Conservation (phyloP, 2,113 vertebrate species). For the Campylorhamphus procurvoides region DNA sequence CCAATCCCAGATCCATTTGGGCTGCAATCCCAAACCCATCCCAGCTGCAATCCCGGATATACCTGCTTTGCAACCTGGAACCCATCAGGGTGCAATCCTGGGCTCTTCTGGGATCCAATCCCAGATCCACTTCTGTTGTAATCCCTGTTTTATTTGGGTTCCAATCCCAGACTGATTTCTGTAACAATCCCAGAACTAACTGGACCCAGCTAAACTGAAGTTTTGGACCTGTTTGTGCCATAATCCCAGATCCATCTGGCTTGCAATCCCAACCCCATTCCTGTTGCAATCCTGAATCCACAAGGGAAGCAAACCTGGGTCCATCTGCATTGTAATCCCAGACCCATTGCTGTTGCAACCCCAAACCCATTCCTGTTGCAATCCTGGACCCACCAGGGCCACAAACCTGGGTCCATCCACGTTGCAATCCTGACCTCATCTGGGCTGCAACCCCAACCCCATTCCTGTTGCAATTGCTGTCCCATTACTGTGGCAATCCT, state of each 20-base stretch:
- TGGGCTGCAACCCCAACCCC: not conserved
- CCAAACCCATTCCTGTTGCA: not conserved
- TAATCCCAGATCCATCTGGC: not conserved
- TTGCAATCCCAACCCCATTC: not conserved
- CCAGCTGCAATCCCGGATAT: not conserved
- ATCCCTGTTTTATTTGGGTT: not conserved
- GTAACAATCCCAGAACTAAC: not conserved
- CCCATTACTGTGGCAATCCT: too few relatives aligned
- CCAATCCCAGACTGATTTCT: not conserved
- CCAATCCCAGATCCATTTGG: not conserved
- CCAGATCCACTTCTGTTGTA: not conserved
- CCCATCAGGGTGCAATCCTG: not conserved
- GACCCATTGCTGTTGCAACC: not conserved
- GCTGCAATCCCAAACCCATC: not conserved
- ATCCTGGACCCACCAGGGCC: not conserved
- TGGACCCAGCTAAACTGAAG: not conserved
- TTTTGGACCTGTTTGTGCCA: not conserved
- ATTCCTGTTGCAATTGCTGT: fast-evolving
- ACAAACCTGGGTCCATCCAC: too few relatives aligned
- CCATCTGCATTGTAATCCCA: not conserved
- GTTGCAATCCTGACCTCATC: not conserved
- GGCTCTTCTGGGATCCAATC: not conserved
- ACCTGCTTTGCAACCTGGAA: not conserved
- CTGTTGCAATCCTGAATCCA: too few relatives aligned
- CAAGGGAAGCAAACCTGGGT: not conserved